A percentile compares a stretch with the other conserved stretches of the same genome.
These are phyloP conservation scores for Monochamus alternatus DNA, from an alignment of 2,888 invertebrate species.

Conservation along the genomic window DNA sequence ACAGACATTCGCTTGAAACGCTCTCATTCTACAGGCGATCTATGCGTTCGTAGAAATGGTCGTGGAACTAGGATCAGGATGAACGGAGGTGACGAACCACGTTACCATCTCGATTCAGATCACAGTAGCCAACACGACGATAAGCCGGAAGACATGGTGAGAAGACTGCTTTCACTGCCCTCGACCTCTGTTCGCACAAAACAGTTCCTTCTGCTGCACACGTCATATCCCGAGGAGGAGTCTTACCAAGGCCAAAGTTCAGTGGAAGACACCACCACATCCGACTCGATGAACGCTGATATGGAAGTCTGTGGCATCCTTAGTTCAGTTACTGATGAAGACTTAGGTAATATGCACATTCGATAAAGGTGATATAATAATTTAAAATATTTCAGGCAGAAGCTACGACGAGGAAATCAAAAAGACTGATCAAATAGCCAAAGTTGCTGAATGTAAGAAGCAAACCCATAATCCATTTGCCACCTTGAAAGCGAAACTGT, in stretches of 20 bases:
- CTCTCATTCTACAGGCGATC: slow-evolving; percentile 73
- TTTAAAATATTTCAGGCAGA: slow-evolving; percentile 48
- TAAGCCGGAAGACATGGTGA: slow-evolving; percentile 71
- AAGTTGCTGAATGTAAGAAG: slow-evolving; percentile 64
- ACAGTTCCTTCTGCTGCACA: slow-evolving; percentile 66
- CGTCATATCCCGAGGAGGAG: slow-evolving; percentile 66
- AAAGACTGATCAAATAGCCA: slow-evolving; percentile 69
- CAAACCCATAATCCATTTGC: slow-evolving; percentile 69
- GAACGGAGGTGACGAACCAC: slow-evolving; percentile 68
- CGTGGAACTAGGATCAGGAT: slow-evolving; percentile 64
- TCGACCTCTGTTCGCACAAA: slow-evolving; percentile 66
- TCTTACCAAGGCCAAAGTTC: slow-evolving; percentile 71
- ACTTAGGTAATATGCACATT: slow-evolving; percentile 53
- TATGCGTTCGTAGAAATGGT: slow-evolving; percentile 67
- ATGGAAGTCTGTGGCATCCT: slow-evolving; percentile 72
- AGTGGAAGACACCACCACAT: slow-evolving; percentile 71
- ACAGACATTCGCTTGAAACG: slow-evolving; percentile 68
- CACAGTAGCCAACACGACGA: slow-evolving; percentile 73
- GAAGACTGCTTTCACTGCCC: slow-evolving; percentile 68
- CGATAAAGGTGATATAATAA: neutral
- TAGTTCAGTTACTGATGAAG: slow-evolving; percentile 66
- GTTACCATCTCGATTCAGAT: slow-evolving; percentile 73
- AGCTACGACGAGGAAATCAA: slow-evolving; percentile 62
- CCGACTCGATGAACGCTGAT: slow-evolving; percentile 72
- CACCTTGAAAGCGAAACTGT: slow-evolving; percentile 69